A percentile compares a stretch with the other conserved stretches of the same genome.
These are phyloP conservation scores for Perdita meconis DNA, from an alignment of 2,888 invertebrate species.

Conservation along the genomic window DNA sequence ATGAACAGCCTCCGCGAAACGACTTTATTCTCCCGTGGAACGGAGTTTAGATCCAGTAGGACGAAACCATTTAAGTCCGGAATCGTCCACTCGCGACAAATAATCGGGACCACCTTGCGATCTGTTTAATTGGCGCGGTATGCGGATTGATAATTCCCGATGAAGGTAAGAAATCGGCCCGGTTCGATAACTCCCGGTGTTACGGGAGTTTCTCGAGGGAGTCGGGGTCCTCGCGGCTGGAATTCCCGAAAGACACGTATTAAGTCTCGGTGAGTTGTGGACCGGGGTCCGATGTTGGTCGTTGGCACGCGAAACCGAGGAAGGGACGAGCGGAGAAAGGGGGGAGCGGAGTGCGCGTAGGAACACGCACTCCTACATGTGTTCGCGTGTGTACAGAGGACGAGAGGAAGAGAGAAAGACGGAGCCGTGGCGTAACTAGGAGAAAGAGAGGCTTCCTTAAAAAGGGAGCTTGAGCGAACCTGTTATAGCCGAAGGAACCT, in stretches of 20 bases:
- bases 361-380: constrained; percentile 16
- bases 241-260: constrained; percentile 67
- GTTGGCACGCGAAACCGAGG: constrained; percentile 68
- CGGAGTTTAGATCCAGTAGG: not conserved
- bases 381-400: constrained; percentile 17
- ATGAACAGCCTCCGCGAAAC: too few relatives aligned
- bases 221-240: constrained; percentile 41
- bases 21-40: too few relatives aligned
- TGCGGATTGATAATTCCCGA: constrained; percentile 29
- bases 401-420: constrained; percentile 30
- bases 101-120: constrained; percentile 27
- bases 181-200: constrained; percentile 44
- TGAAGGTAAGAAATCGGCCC: constrained; percentile 18
- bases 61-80: constrained; percentile 23
- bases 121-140: constrained; percentile 39
- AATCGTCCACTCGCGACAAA: constrained; percentile 21
- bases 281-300: constrained; percentile 47
- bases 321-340: too few relatives aligned
- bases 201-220: constrained; percentile 34
- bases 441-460: constrained; percentile 66
- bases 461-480: constrained; percentile 79
- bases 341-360: constrained; percentile 25
- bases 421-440: not conserved
- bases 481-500: constrained; percentile 81
- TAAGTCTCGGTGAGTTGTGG: constrained; percentile 62